phyloP scores from a whole-genome alignment of 2,797 vertebrate genomes.

The Cirrhinus molitorella region DNA sequence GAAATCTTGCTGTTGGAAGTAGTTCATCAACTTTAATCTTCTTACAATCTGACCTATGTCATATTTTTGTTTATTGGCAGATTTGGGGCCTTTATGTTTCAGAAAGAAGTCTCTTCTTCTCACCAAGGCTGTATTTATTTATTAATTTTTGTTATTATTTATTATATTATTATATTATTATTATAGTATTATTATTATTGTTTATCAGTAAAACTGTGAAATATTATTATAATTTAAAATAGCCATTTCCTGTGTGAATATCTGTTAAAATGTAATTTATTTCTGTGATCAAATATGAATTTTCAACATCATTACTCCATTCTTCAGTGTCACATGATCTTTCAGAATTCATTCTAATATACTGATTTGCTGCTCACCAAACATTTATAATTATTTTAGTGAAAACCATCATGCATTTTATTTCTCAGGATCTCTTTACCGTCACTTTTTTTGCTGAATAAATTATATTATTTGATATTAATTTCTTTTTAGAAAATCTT shows the following conservation, averaged over 20 bases:
- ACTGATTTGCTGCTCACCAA: rapidly evolving
- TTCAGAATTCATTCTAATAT: background rate
- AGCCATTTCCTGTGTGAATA: background rate
- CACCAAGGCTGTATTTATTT: background rate
- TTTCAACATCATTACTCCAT: background rate
- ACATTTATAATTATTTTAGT: background rate
- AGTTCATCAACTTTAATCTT: background rate
- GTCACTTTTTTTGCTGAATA: background rate
- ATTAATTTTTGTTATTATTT: too few relatives aligned
- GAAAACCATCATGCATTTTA: background rate
- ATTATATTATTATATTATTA: too few relatives aligned
- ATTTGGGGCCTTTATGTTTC: background rate
- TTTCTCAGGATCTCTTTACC: background rate
- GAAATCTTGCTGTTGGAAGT: too few relatives aligned
- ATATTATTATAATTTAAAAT: background rate
- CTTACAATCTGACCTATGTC: background rate
- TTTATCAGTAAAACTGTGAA: background rate
- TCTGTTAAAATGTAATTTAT: background rate
- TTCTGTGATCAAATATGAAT: background rate
- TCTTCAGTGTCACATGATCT: background rate
- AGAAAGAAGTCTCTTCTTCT: background rate
- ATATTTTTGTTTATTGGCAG: background rate
- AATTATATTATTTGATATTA: too few relatives aligned
- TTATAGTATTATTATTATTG: too few relatives aligned
- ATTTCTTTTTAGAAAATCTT: background rate